Conservation (phyloP, 1,140 invertebrate species). For the Drosophila littoralis region DNA sequence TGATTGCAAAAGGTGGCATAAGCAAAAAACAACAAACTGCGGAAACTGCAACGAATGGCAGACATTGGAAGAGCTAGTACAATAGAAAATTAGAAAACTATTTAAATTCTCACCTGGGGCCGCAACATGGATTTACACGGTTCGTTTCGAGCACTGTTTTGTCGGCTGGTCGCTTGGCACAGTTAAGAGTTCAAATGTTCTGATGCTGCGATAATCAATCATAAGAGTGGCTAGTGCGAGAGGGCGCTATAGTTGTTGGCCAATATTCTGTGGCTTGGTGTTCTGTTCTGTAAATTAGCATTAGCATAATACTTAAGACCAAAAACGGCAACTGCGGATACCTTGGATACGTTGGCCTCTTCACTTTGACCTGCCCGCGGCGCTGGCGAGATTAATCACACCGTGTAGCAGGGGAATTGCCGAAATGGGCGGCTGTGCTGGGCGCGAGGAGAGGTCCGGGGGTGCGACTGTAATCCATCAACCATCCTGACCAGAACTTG, state of each 20-base stretch:
- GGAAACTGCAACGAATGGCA: not conserved
- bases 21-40: not conserved
- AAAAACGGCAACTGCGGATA: conserved; percentile 9
- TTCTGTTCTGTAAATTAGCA: conserved; percentile 34
- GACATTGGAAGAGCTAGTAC: not conserved
- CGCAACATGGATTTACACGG: not conserved
- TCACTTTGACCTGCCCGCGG: conserved; percentile 69
- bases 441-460: not conserved
- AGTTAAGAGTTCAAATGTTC: conserved; percentile 20
- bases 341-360: conserved; percentile 34
- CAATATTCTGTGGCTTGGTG: not conserved
- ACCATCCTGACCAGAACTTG: conserved; percentile 34
- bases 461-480: conserved; percentile 54
- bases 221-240: conserved; percentile 10
- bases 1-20: not conserved
- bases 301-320: conserved; percentile 62
- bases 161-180: conserved; percentile 28
- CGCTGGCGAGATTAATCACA: conserved; percentile 53
- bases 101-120: conserved; percentile 22
- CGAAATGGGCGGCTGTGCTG: not conserved
- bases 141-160: not conserved
- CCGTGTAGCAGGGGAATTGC: not conserved
- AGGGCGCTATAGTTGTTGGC: not conserved
- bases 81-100: conserved; percentile 5
- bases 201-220: conserved; percentile 39